These are phyloP conservation scores for Andrena chrysosceles DNA, from an alignment of 2,888 invertebrate species.

Conservation along the genomic window DNA sequence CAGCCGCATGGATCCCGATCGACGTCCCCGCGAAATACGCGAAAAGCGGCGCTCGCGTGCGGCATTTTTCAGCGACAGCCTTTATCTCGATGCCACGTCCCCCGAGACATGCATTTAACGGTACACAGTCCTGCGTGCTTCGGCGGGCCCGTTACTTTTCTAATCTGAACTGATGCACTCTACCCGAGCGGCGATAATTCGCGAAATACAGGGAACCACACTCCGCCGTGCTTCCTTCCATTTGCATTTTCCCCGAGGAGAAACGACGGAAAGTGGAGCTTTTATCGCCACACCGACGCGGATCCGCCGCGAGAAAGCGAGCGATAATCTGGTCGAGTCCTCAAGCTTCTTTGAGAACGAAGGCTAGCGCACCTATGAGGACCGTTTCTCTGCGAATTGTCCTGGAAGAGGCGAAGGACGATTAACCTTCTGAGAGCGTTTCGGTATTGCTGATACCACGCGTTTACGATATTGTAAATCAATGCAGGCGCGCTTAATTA, in stretches of 20 bases:
- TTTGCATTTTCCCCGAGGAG: constrained; percentile 24
- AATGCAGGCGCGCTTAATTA: constrained; percentile 75
- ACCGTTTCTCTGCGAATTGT: background rate
- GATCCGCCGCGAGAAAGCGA: constrained; percentile 24
- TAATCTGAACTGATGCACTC: constrained; percentile 68
- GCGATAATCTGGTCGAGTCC: background rate
- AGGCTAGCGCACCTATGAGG: background rate
- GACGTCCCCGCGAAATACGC: background rate
- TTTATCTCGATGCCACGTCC: constrained; percentile 61
- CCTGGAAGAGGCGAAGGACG: background rate
- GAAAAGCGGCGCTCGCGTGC: constrained; percentile 10
- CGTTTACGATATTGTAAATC: constrained; percentile 79
- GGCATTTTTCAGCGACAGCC: constrained; percentile 9
- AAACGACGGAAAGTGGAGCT: constrained; percentile 29
- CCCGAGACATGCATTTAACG: constrained; percentile 61
- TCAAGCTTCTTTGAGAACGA: background rate
- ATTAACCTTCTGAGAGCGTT: background rate
- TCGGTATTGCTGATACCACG: constrained; percentile 39
- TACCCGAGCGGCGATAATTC: constrained; percentile 59
- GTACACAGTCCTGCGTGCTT: constrained; percentile 45
- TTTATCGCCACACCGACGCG: constrained; percentile 23
- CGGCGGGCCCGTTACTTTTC: constrained; percentile 66
- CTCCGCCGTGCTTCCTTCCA: constrained; percentile 59
- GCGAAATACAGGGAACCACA: constrained; percentile 67
- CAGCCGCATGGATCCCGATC: background rate